Evolutionary conservation across 1,140 invertebrate genomes (phyloP).

Genomic region (Phthorimaea operculella): DNA sequence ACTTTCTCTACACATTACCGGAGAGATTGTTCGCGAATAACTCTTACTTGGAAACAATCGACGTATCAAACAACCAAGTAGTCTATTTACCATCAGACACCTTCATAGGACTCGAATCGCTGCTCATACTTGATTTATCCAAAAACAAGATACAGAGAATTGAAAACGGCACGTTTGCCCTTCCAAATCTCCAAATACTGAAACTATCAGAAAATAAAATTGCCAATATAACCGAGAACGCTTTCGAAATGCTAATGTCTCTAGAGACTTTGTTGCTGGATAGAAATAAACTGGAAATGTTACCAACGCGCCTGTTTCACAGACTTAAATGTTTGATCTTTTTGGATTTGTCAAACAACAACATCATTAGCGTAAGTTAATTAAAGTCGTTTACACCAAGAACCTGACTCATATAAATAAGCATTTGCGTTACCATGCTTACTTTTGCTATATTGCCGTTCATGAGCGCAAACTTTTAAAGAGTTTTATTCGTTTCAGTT

Average conservation of each 20-base stretch:
- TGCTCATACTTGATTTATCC: slow-evolving; percentile 73
- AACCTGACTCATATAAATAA: too few species aligned
- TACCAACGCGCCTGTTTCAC: slow-evolving; percentile 45
- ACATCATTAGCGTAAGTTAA: slow-evolving; percentile 47
- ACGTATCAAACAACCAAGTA: slow-evolving; percentile 78
- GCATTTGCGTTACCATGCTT: too few species aligned
- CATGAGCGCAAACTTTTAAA: too few species aligned
- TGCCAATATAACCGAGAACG: slow-evolving; percentile 65
- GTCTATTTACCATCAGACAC: slow-evolving; percentile 68
- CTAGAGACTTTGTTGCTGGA: slow-evolving; percentile 70
- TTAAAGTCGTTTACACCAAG: too few species aligned
- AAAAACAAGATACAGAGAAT: slow-evolving; percentile 70
- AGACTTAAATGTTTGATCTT: slow-evolving; percentile 47
- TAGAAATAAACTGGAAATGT: slow-evolving; percentile 67
- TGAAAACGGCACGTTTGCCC: slow-evolving; percentile 69
- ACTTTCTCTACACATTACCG: slow-evolving; percentile 73
- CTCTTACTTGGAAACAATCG: slow-evolving; percentile 72
- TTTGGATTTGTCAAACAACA: slow-evolving; percentile 55
- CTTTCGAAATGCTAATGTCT: slow-evolving; percentile 67
- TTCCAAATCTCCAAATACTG: slow-evolving; percentile 69
- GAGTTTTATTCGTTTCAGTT: slow-evolving; percentile 31
- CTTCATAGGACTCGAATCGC: slow-evolving; percentile 61
- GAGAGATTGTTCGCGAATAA: slow-evolving; percentile 73
- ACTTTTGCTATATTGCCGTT: too few species aligned
- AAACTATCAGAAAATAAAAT: slow-evolving; percentile 74